phyloP scores from a whole-genome alignment of 2,113 vertebrate genomes.

The Brachypodius melanocephalos region DNA sequence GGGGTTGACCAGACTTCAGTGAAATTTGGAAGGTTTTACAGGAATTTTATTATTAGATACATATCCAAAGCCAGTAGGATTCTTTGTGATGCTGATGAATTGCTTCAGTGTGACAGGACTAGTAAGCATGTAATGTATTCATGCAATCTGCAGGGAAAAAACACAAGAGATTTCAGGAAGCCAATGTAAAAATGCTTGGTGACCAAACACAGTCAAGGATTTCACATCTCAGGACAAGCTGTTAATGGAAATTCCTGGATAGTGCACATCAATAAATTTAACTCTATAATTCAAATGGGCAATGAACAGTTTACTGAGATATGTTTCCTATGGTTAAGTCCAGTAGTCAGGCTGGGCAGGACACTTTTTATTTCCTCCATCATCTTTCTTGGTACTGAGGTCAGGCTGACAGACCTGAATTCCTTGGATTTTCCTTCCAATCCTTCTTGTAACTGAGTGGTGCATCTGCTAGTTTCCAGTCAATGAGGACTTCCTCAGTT shows the following conservation, averaged over 20 bases:
- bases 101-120: neutral
- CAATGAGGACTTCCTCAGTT: neutral
- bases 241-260: neutral
- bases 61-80: neutral
- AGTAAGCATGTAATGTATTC: neutral
- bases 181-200: neutral
- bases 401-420: neutral
- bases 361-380: neutral
- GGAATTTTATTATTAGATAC: conserved; percentile 11
- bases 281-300: neutral
- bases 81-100: neutral
- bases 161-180: neutral
- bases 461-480: neutral
- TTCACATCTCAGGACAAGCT: neutral
- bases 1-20: neutral
- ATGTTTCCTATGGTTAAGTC: neutral
- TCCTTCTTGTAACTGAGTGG: neutral
- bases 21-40: neutral
- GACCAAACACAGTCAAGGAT: neutral
- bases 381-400: neutral
- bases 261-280: neutral
- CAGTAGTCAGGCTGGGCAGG: neutral
- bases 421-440: neutral
- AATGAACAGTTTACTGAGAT: neutral
- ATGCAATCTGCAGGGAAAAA: neutral